Evolutionary conservation across 1,140 invertebrate species (phyloP), one percentile per base, ranked within the genome.

Genomic region (Sitobion miscanthi): DNA sequence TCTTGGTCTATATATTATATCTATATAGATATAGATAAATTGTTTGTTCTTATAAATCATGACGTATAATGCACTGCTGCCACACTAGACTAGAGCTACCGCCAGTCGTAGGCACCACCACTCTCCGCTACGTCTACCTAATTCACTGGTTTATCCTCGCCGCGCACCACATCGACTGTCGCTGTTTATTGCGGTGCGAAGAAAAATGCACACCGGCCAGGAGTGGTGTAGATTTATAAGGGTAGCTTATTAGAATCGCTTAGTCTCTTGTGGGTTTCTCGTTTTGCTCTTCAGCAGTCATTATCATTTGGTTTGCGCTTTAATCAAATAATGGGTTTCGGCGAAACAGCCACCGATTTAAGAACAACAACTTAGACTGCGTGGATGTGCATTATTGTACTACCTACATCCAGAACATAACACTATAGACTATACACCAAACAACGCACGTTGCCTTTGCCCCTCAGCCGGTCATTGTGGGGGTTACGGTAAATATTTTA

Each of bases 241-340:
- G 85, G 85, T 86, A 86, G 42, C 23, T 86, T 86, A 86, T 86
- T 86, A 86, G 85, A 86, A 86, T 30, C 42, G 42, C 85, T 86
- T 86, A 47, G 42, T 86, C 14, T 6, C 9, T 1, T 1, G 42
- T 4, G 25, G 25, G 23, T 47, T 86, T 42, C 38, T 45, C 23
- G 21, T 85, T 54, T 45, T 30, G 25, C 38, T 86, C 25, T 42
- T 30, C 45, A 47, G 5, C 1, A 30, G 85, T 86, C 42, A 86
- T 86, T 86, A 86, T 17, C 85, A n/a, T 86, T 25, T 83, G 77
- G 35, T 83, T 9, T 38, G 77, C 21, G 35, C 77, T 38, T 38
- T 83, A 83, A 83, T 83, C 77, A 38, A 83, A 38, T 83, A 83
- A 83, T 38, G 35, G 35, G 20, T 83, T 83, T 4, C 7, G 14